Evolutionary conservation across 1,140 invertebrate species (phyloP), one percentile per base, ranked within the genome.

Genomic region (Caenorhabditis remanei): DNA sequence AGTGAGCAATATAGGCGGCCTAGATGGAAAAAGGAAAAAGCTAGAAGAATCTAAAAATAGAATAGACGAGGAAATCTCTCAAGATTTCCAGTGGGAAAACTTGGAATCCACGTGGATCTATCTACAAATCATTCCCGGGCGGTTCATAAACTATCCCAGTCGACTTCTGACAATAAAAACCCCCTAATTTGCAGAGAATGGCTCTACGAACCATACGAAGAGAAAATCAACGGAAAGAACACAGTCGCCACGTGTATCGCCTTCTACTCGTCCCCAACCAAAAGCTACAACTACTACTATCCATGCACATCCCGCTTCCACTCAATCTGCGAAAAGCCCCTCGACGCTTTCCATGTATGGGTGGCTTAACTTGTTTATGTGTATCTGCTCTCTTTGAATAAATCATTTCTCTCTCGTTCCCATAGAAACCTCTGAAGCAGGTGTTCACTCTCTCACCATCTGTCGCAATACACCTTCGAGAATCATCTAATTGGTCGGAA

Each of bases 161-260:
- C n/a, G n/a, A n/a, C n/a, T n/a, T n/a, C n/a, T n/a, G n/a, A n/a
- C n/a, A n/a, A n/a, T n/a, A n/a, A n/a, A n/a, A 46, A 71, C 65
- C 24, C 3, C 21, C 11, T 13, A 63, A 32, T 63, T 79, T 79
- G 6, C 71, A 79, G 71, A 79, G 71, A 79, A 79, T 79, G 71
- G 71, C 71, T 79, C 6, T 50, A 79, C 40, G 71, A 79, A n/a
- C 71, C 71, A 41, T 79, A 50, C 46, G 71, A 79, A n/a, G 71
- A 79, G 41, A 79, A 11, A 50, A 79, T 79, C 8, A 79, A 79
- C 46, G 71, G 71, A 4, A 79, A 79, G 19, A 79, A 79, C 40
- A 13, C 21, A 9, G 71, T 53, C 11, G 71, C 71, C 11, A 79
- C 16, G 4, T 79, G 71, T 24, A 79, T 79, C 21, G 71, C 71